Base-by-base conservation (phyloP, 2,113 vertebrate genomes). In the Plotosus lineatus region DNA sequence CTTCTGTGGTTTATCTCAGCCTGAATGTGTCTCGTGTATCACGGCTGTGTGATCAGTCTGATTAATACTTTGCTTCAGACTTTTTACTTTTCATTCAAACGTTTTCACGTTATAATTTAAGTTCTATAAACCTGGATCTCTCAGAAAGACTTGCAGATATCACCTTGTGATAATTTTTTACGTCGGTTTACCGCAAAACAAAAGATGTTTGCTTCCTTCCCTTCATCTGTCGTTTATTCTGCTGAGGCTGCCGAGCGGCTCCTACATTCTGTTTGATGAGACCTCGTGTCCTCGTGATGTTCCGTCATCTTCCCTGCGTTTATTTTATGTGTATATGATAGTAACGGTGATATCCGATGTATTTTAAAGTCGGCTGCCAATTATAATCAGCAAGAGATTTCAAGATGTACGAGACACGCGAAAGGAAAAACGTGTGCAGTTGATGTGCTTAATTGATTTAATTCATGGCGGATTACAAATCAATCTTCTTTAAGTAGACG, bases 311-410 rank as follows among this genome's bases (percentile, higher is more conserved):
- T 48, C 15, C 55, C n/a, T 79, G 65, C 42, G 31, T 65, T 17
- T 44, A 44, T 78, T 79, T 79, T 26, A 78, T 42, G 36, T 79
- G 58, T 66, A 83, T 66, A 58, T 80, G 51, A 65, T 33, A 31
- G 21, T 82, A 31, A 58, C 51, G 72, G 50, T 31, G 51, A 63
- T 80, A 80, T 74, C 40, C 61, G 50, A 69, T 51, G 68, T 38
- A 19, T 74, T 80, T 74, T 21, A 48, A 61, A 80, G 56, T 80
- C 56, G 50, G 19, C 69, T 80, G 78, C 44, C 68, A 56, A 73
- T 80, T 61, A 6, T 40, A 80, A 80, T 44, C 78, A 73, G 31
- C 55, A 40, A 80, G 80, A 63, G 72, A 69, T 28, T 75, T 79
- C 46, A 21, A 75, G 36, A 75, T 23, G 9, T 26, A 40, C 40